Percentiles rank a stretch among this genome's conserved stretches.
These are phyloP conservation scores for Strigops habroptila DNA, from an alignment of 2,113 vertebrate species.

Conservation along the genomic window DNA sequence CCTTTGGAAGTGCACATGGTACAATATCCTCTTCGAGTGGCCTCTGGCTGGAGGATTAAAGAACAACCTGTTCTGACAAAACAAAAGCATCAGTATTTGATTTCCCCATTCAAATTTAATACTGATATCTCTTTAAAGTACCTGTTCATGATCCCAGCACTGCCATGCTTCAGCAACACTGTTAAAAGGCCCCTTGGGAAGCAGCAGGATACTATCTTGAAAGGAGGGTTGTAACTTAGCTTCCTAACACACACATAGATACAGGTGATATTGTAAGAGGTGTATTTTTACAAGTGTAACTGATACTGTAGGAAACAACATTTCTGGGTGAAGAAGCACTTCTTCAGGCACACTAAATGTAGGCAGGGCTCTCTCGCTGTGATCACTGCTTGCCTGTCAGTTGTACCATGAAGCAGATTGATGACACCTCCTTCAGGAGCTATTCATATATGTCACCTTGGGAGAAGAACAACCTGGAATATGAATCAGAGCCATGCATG, in stretches of 20 bases:
- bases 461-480: not conserved
- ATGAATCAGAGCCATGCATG: not conserved
- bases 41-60: not conserved
- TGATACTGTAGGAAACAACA: not conserved
- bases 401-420: not conserved
- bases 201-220: not conserved
- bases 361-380: not conserved
- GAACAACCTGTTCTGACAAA: not conserved
- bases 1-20: not conserved
- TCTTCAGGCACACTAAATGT: not conserved
- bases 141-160: not conserved
- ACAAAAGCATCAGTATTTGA: not conserved
- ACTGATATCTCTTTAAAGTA: not conserved
- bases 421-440: not conserved
- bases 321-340: not conserved
- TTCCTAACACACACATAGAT: not conserved
- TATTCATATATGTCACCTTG: not conserved
- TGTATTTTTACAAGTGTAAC: not conserved
- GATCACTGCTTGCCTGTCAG: not conserved
- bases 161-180: not conserved
- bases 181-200: not conserved
- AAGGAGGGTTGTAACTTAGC: not conserved
- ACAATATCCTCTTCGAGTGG: not conserved
- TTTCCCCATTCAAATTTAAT: not conserved
- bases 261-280: not conserved